Evolutionary conservation across 2,888 invertebrate genomes (phyloP).

Genomic region (Gryllus longicercus): DNA sequence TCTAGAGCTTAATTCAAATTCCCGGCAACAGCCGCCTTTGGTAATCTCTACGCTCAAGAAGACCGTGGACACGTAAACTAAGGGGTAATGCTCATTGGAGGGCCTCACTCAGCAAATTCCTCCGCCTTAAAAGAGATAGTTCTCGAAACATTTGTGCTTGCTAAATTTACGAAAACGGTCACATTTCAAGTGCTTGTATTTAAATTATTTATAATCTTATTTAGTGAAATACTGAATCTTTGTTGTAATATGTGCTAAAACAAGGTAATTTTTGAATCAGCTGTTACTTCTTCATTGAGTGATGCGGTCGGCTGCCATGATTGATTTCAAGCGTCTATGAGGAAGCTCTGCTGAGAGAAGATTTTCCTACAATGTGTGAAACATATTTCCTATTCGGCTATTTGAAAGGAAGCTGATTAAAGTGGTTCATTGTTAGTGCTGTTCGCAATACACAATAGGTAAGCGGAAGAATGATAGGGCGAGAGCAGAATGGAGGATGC

Average conservation of each 20-base stretch:
- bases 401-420: constrained; percentile 30
- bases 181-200: background rate
- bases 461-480: constrained; percentile 20
- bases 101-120: constrained; percentile 27
- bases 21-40: background rate
- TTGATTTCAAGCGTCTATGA: constrained; percentile 46
- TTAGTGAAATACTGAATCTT: background rate
- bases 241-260: background rate
- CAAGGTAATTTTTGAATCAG: constrained; percentile 31
- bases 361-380: constrained; percentile 32
- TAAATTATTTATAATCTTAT: background rate
- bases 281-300: constrained; percentile 36
- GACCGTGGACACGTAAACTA: constrained; percentile 34
- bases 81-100: background rate
- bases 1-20: background rate
- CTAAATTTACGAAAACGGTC: background rate
- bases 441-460: constrained; percentile 27
- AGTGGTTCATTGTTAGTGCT: constrained; percentile 17
- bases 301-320: constrained; percentile 38
- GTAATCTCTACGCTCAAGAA: constrained; percentile 20
- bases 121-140: constrained; percentile 29
- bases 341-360: constrained; percentile 31
- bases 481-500: background rate
- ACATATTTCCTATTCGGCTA: constrained; percentile 24
- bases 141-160: background rate